These are phyloP conservation scores for Oenanthe oenanthe DNA, from an alignment of 2,113 vertebrate species.

Conservation along the genomic window DNA sequence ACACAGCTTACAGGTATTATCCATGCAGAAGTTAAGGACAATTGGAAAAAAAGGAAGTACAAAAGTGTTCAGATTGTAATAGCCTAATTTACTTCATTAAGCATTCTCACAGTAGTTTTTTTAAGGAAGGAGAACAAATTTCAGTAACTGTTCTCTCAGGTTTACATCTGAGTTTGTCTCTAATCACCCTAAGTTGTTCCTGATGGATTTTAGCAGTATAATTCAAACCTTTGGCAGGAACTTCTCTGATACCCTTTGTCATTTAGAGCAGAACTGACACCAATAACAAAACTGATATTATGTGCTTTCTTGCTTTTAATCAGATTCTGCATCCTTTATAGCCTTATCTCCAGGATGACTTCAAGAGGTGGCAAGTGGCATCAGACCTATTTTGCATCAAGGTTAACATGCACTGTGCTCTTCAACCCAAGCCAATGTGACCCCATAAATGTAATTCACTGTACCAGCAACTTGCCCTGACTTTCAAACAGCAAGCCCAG, in stretches of 20 bases:
- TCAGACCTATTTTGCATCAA: background rate
- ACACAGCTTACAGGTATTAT: background rate
- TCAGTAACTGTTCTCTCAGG: background rate
- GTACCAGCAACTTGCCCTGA: background rate
- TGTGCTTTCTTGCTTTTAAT: background rate
- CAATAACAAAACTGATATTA: background rate
- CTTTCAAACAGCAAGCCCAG: background rate
- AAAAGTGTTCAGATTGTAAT: background rate
- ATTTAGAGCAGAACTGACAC: background rate
- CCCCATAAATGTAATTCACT: background rate
- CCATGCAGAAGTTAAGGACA: background rate
- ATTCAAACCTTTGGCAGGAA: background rate
- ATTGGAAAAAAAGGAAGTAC: background rate
- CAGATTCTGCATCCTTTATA: background rate
- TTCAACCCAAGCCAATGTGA: background rate
- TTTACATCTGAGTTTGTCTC: background rate
- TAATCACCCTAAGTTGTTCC: background rate
- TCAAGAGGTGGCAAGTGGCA: background rate
- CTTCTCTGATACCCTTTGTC: background rate
- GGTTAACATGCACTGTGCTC: background rate
- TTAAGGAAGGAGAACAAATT: background rate
- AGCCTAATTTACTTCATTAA: background rate
- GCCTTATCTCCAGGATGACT: background rate
- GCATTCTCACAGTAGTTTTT: background rate
- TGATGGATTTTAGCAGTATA: background rate